Conservation (phyloP, 2,797 vertebrate genomes). For the Knipowitschia caucasica region DNA sequence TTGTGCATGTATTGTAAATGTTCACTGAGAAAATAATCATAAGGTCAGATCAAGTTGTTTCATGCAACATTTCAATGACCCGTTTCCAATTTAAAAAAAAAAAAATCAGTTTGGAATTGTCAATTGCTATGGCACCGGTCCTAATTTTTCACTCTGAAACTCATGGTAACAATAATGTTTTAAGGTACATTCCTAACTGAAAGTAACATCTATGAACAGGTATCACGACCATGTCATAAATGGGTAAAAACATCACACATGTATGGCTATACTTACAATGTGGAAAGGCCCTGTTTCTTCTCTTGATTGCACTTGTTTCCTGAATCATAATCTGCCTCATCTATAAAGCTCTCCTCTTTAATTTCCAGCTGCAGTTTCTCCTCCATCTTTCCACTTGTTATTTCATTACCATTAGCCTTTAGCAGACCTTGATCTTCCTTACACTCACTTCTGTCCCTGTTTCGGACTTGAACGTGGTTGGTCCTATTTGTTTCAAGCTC, state of each 20-base stretch:
- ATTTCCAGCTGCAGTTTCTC: conserved; percentile 41
- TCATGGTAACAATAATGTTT: conserved; percentile 32
- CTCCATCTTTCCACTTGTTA: conserved; percentile 43
- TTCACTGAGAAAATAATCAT: no score
- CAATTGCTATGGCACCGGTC: no score
- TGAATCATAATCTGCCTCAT: conserved; percentile 77
- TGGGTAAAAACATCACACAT: conserved; percentile 35
- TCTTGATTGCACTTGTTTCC: conserved; percentile 62
- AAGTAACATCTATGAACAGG: conserved; percentile 34
- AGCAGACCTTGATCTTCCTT: conserved; percentile 40
- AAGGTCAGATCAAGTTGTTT: no score
- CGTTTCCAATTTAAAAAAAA: no score
- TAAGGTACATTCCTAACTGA: conserved; percentile 56
- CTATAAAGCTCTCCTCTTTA: conserved; percentile 68
- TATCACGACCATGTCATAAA: conserved; percentile 27
- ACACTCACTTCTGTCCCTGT: conserved; percentile 60
- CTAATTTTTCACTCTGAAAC: no score
- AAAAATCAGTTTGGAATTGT: no score
- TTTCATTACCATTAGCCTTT: conserved; percentile 43
- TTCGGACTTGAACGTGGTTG: conserved; percentile 72
- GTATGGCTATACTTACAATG: conserved; percentile 75
- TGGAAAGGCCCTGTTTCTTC: conserved; percentile 70
- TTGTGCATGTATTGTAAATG: no score
- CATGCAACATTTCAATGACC: no score
- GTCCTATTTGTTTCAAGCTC: conserved; percentile 66